Evolutionary conservation across 30 jellyfish, hydroid and myxozoan species (phyloP).

Genomic region (Sanderia malayensis): DNA sequence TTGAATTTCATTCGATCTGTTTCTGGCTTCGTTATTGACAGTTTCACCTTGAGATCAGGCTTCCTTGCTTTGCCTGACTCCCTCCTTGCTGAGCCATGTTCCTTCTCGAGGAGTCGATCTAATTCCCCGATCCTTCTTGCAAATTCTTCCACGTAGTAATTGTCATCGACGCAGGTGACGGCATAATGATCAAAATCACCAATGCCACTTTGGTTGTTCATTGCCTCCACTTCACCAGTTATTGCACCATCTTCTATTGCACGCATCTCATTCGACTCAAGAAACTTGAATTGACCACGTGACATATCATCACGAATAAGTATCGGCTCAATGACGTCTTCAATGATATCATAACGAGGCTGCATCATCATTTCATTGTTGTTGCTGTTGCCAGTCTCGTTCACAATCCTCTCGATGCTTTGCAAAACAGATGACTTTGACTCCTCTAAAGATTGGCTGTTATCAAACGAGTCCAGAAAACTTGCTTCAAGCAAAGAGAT

Average conservation of each 20-base stretch:
- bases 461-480: conserved; percentile 35
- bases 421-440: neutral
- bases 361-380: neutral
- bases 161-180: conserved; percentile 31
- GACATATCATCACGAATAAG: neutral
- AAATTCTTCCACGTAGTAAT: conserved; percentile 35
- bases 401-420: neutral
- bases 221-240: neutral
- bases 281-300: neutral
- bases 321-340: neutral
- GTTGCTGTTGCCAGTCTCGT: neutral
- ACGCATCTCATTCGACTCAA: neutral
- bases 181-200: conserved; percentile 4
- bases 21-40: conserved; percentile 5
- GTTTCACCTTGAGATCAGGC: neutral
- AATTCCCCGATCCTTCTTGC: conserved; percentile 24
- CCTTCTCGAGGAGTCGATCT: conserved; percentile 37
- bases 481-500: conserved; percentile 49
- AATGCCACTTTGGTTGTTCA: neutral
- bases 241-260: neutral
- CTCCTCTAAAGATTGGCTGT: neutral
- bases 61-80: neutral
- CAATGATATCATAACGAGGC: too few relatives aligned
- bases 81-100: neutral
- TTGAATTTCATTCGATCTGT: conserved; percentile 10